Evolutionary conservation across 2,888 invertebrate genomes (phyloP).

Genomic region (Apamea anceps): DNA sequence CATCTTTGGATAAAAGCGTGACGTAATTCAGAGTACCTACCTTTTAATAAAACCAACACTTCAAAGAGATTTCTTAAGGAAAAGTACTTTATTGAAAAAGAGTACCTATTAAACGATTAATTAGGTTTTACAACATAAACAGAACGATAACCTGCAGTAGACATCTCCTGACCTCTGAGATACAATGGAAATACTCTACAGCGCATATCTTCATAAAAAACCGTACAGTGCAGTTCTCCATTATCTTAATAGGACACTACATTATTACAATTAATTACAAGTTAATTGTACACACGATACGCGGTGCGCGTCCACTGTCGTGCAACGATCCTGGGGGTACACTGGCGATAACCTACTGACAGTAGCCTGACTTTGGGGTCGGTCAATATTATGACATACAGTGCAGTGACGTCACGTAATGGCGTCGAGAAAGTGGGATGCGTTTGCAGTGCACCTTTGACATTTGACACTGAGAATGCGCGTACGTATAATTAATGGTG

Average conservation of each 20-base stretch:
- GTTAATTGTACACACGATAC: conserved; percentile 55
- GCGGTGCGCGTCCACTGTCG: conserved; percentile 33
- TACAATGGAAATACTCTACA: conserved; percentile 20
- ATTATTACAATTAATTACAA: conserved; percentile 55
- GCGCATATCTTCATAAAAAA: conserved; percentile 10
- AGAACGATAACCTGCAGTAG: conserved; percentile 43
- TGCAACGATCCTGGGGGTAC: conserved; percentile 63
- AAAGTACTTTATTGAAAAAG: conserved; percentile 39
- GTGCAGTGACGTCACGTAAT: conserved; percentile 58
- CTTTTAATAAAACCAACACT: background rate
- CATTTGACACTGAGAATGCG: conserved; percentile 40
- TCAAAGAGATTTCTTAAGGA: conserved; percentile 17
- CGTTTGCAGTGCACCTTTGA: conserved; percentile 50
- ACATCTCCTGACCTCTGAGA: conserved; percentile 33
- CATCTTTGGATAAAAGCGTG: background rate
- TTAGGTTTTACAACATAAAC: conserved; percentile 33
- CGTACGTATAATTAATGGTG: conserved; percentile 9
- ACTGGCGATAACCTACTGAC: conserved; percentile 61
- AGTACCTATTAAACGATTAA: conserved; percentile 14
- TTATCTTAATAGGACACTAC: conserved; percentile 48
- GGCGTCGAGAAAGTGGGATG: conserved; percentile 55
- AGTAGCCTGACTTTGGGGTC: conserved; percentile 57
- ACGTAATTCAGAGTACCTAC: no score
- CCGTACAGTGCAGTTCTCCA: conserved; percentile 8
- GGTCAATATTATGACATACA: conserved; percentile 66